Base-by-base conservation (phyloP, 2,888 invertebrate species). In the Sesia bembeciformis region DNA sequence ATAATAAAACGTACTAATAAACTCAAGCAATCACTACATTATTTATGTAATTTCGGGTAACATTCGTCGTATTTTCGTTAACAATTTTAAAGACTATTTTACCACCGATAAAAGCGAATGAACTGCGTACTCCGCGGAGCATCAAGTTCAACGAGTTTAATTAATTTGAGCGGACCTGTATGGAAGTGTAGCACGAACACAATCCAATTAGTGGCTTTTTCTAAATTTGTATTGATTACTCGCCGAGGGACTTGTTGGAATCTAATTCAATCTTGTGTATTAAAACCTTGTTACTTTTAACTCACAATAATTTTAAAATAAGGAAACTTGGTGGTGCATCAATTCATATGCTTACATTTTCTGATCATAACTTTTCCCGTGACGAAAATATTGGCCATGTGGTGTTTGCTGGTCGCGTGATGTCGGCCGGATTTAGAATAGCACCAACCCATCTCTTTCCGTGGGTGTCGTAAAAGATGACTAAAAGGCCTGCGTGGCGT, bases 161-260 rank as follows among this genome's bases (percentile, higher is more conserved):
- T 78, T 78, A 74, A 76, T 72, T 75, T 74, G 72, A 76, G 74
- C 75, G 74, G 72, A 67, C 69, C 65, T 59, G 59, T 60, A 74
- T 67, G 65, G 67, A 72, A 74, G 68, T 70, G 50, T 50, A 39
- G 68, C 70, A 67, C 67, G 67, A 65, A 67, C 66, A 70, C 72
- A 72, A 76, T 78, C 76, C 77, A 81, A 80, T 82, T 81, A 76
- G 74, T 74, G n/a, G 46, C 8, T 46, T 46, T 46, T 46, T 46
- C 46, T 46, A 46, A 46, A 46, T 46, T 46, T 46, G 7, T 46
- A 46, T 46, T 62, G 66, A 70, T 75, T 68, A 65, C 64, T 61
- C 60, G 55, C 53, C 60, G 4, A 6, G 55, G 60, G 58, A 64
- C 57, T 61, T 63, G 64, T 65, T 66, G 60, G 53, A 50, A 49